Percentiles rank a stretch among this genome's conserved stretches.
Conservation (phyloP, 2,797 vertebrate genomes). For the Gobionotothen gibberifrons region DNA sequence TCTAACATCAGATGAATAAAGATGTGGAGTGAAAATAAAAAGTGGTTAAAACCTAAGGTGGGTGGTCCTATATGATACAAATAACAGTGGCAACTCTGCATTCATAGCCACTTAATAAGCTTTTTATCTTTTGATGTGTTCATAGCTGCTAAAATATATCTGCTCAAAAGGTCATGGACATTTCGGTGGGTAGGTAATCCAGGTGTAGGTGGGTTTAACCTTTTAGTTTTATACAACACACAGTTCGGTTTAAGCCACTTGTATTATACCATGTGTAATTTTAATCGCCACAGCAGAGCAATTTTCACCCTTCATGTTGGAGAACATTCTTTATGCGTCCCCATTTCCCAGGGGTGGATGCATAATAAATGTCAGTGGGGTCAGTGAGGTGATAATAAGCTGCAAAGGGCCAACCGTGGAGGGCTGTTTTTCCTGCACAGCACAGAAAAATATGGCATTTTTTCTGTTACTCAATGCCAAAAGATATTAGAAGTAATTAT, state of each 20-base stretch:
- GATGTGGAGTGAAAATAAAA: neutral
- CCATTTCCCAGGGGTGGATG: conserved; percentile 23
- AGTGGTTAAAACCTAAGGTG: neutral
- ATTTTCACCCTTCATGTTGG: conserved; percentile 3
- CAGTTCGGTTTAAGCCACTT: neutral
- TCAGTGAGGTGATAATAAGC: conserved; percentile 28
- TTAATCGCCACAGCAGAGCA: neutral
- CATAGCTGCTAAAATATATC: neutral
- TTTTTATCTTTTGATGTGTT: no score
- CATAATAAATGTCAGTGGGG: conserved; percentile 40
- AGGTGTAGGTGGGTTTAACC: neutral
- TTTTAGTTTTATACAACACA: neutral
- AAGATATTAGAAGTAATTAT: no score
- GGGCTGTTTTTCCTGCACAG: conserved; percentile 1
- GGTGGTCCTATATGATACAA: neutral
- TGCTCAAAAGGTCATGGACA: conserved; percentile 12
- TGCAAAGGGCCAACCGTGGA: conserved; percentile 24
- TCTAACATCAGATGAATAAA: neutral
- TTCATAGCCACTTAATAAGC: neutral
- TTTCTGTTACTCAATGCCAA: no score
- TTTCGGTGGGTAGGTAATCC: neutral
- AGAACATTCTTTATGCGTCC: neutral
- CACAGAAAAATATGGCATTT: neutral
- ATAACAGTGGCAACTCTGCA: neutral
- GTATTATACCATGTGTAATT: neutral